phyloP scores from a whole-genome alignment of 2,888 invertebrate genomes.

The Himalopsyche kuldschensis region DNA sequence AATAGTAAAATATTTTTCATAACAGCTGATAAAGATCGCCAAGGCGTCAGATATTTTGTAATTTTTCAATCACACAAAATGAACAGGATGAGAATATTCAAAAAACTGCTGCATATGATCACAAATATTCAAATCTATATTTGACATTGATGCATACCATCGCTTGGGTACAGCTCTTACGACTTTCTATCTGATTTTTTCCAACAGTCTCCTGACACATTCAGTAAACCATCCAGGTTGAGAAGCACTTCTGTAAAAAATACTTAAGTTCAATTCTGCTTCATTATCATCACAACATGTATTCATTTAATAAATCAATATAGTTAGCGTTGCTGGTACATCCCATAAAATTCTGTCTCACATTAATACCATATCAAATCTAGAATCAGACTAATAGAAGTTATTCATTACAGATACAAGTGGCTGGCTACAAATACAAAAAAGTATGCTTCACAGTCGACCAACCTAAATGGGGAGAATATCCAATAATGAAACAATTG shows the following conservation, averaged over 20 bases:
- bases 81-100: no score
- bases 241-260: not conserved
- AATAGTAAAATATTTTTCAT: no score
- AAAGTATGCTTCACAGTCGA: constrained; percentile 7
- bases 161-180: no score
- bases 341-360: not conserved
- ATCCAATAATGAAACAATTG: constrained; percentile 20
- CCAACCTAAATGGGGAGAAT: not conserved
- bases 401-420: constrained; percentile 17
- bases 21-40: no score
- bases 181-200: no score
- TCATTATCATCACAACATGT: not conserved
- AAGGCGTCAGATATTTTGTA: no score
- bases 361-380: not conserved
- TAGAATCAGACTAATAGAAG: not conserved
- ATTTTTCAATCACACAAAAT: no score
- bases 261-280: not conserved
- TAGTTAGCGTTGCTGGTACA: not conserved
- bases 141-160: no score
- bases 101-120: no score
- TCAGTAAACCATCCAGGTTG: not conserved
- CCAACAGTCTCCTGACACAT: not conserved
- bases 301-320: not conserved
- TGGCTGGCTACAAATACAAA: constrained; percentile 18
- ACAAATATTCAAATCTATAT: no score